Evolutionary conservation across 2,888 invertebrate species (phyloP), one percentile per base, ranked within the genome.

Genomic region (Masnerella sp.): DNA sequence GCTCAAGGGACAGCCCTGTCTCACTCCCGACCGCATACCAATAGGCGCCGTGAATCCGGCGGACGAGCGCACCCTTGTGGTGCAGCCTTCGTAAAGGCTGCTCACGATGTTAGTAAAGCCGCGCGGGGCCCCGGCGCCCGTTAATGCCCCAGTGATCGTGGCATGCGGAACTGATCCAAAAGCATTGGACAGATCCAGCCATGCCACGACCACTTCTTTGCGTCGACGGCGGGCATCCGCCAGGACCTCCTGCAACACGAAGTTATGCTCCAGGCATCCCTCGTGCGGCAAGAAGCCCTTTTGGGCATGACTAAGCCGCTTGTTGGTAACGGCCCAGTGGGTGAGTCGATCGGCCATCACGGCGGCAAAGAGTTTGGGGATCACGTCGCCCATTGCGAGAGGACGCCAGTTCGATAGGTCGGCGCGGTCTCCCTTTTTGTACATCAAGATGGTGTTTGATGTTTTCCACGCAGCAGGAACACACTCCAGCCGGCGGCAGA

Each of bases 131-230:
- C 62, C 73, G 4, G 71, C 67, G 0, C 12, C 30, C 15, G 2
- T 62, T 36, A 80, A 54, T 5, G 76, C 79, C 11, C 54, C 56
- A n/a, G 64, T 69, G 34, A 84, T 79, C 7, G 79, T 74, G 4
- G 47, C 38, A 64, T 87, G 86, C 9, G 86, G 84, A 1, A 88
- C 71, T 2, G 83, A 83, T 0, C 82, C 83, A 68, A 88, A 87
- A 0, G 88, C 87, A 25, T 88, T 88, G 5, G 82, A 61, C 2
- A 87, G 69, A 59, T 88, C 85, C 36, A 88, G 65, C 83, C 84
- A 87, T 2, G 84, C 83, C 0, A 87, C 76, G 9, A 77, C 78
- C 4, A 81, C 34, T 18, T 77, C 69, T 22, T 49, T 65, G 0
- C 65, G 32, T 3, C 43, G 59, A 14, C 68, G 28, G 15, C 62